Percentiles rank a stretch among this genome's conserved stretches.
Evolutionary conservation across 2,113 vertebrate genomes (phyloP).

Genomic region (Sylvilagus bachmani): DNA sequence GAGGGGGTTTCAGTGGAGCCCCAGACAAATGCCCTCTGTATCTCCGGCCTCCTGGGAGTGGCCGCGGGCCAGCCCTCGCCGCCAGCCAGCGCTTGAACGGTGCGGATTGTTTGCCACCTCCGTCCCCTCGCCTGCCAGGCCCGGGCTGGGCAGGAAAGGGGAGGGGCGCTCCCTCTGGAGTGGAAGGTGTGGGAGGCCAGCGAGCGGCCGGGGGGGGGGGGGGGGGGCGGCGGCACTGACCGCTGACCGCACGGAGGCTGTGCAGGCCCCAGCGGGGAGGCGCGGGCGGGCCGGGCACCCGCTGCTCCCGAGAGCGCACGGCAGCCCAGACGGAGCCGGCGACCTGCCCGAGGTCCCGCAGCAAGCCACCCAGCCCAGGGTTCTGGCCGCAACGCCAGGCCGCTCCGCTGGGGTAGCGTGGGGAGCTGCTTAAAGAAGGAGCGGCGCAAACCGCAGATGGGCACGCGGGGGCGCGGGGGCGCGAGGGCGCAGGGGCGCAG

Average conservation of each 20-base stretch:
- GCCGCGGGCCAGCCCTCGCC: slow-evolving; percentile 71
- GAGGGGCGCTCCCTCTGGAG: slow-evolving; percentile 61
- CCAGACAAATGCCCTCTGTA: slow-evolving; percentile 78
- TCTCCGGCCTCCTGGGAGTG: slow-evolving; percentile 77
- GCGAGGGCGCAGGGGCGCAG: too few relatives aligned
- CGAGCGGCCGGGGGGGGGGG: background rate
- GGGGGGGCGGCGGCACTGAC: too few relatives aligned
- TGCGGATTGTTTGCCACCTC: background rate
- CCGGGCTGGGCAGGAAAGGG: slow-evolving; percentile 48
- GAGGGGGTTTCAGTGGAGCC: slow-evolving; percentile 52
- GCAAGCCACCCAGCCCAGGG: background rate
- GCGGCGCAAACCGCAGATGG: too few relatives aligned
- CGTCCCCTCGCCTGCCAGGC: slow-evolving; percentile 54
- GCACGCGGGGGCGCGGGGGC: too few relatives aligned
- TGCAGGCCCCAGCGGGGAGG: background rate
- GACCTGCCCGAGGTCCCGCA: background rate
- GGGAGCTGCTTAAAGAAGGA: too few relatives aligned
- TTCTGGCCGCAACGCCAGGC: background rate
- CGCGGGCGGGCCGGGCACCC: background rate
- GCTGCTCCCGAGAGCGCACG: background rate
- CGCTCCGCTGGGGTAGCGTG: background rate
- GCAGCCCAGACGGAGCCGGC: background rate
- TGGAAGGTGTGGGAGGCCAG: slow-evolving; percentile 51
- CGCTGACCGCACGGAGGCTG: background rate
- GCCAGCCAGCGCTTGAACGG: background rate